A percentile compares a stretch with the other conserved stretches of the same genome.
Evolutionary conservation across 2,113 vertebrate species (phyloP).

Genomic region (Leucoraja erinaceus): DNA sequence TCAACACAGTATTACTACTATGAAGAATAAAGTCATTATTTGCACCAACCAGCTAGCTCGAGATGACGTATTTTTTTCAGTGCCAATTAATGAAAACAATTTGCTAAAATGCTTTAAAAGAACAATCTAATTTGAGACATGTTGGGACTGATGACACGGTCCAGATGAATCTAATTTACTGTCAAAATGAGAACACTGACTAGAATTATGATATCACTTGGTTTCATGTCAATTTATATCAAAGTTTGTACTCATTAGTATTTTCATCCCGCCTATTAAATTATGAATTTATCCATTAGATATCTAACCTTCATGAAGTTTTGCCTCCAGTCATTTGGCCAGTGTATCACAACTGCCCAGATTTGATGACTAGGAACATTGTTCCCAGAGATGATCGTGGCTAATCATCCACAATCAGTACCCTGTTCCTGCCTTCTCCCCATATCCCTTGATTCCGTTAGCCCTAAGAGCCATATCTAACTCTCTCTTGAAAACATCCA

Average conservation of each 20-base stretch:
- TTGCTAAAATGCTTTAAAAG: background rate
- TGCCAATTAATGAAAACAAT: slow-evolving; percentile 14
- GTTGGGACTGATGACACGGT: background rate
- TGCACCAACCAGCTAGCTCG: background rate
- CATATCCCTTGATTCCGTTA: too few species aligned
- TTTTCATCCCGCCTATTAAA: background rate
- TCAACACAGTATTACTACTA: background rate
- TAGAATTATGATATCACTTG: background rate
- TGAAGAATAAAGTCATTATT: background rate
- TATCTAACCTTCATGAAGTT: background rate
- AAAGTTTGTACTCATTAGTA: background rate
- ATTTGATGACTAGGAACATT: background rate
- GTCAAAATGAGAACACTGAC: background rate
- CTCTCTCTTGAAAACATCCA: too few species aligned
- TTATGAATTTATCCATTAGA: background rate
- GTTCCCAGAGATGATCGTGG: too few species aligned
- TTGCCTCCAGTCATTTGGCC: background rate
- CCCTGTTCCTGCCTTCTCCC: too few species aligned
- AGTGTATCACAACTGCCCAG: background rate
- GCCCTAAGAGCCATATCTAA: too few species aligned
- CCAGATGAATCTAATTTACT: background rate
- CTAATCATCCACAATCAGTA: too few species aligned
- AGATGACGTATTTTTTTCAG: background rate
- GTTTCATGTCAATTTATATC: background rate
- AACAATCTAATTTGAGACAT: slow-evolving; percentile 11